These are phyloP conservation scores for Mesorhabditis spiculigera DNA, from an alignment of 2,888 invertebrate species.

Conservation along the genomic window DNA sequence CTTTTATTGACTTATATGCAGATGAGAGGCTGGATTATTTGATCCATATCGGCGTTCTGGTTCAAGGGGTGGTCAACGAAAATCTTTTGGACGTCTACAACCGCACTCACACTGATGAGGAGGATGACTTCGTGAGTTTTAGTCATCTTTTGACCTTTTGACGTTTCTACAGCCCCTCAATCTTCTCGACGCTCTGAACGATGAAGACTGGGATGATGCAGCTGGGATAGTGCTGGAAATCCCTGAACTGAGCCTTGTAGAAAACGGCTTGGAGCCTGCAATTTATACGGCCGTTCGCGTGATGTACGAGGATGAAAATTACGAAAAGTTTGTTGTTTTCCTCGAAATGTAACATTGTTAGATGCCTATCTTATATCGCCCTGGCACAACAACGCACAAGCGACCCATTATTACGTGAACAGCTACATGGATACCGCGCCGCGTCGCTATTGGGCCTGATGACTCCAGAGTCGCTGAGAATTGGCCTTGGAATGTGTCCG, in stretches of 20 bases:
- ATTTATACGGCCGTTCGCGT: not conserved
- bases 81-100: not conserved
- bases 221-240: not conserved
- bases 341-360: too few relatives aligned
- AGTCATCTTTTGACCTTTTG: not conserved
- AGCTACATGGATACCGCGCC: not conserved
- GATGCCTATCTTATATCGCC: not conserved
- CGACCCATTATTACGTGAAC: not conserved
- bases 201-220: conserved; percentile 1
- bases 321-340: conserved; percentile 1
- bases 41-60: not conserved
- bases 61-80: not conserved
- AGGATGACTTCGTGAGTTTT: conserved; percentile 3
- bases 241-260: not conserved
- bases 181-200: not conserved
- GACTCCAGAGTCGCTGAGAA: not conserved
- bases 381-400: not conserved
- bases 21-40: not conserved
- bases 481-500: not conserved
- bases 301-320: not conserved
- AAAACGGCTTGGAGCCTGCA: not conserved
- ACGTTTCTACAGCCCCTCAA: not conserved
- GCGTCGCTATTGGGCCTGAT: not conserved
- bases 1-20: not conserved
- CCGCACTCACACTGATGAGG: not conserved